A percentile compares a stretch with the other conserved stretches of the same genome.
Conservation (phyloP, 2,888 invertebrate genomes). For the Eristalis pertinax region DNA sequence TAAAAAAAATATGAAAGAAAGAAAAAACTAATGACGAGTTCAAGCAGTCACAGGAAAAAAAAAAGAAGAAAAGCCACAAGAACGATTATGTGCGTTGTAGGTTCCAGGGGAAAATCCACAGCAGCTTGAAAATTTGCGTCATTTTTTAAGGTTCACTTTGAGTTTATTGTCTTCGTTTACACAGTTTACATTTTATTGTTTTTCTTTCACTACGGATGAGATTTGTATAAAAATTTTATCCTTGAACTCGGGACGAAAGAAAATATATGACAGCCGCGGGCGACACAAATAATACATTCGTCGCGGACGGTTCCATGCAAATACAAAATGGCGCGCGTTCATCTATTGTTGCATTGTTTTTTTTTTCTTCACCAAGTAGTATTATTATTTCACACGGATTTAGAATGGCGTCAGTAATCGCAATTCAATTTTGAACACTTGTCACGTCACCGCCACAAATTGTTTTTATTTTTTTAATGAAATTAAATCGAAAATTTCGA, state of each 20-base stretch:
- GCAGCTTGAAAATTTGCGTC: conserved; percentile 28
- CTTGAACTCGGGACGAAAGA: conserved; percentile 44
- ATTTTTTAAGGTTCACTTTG: conserved; percentile 25
- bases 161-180: conserved; percentile 3
- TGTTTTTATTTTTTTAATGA: background rate
- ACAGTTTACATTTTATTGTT: conserved; percentile 23
- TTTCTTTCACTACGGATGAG: conserved; percentile 1
- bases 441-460: background rate
- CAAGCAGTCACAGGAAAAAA: background rate
- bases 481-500: background rate
- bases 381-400: conserved; percentile 20
- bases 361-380: conserved; percentile 31
- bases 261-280: conserved; percentile 53
- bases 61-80: conserved; percentile 17
- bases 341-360: conserved; percentile 69
- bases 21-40: background rate
- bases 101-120: conserved; percentile 47
- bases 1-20: conserved; percentile 38
- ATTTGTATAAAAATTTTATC: conserved; percentile 35
- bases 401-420: conserved; percentile 55
- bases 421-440: background rate
- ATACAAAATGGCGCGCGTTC: conserved; percentile 72
- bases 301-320: conserved; percentile 62
- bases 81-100: conserved; percentile 58
- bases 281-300: conserved; percentile 56